Conservation (phyloP, 1,140 invertebrate species). For the Hylyphantes graminicola region DNA sequence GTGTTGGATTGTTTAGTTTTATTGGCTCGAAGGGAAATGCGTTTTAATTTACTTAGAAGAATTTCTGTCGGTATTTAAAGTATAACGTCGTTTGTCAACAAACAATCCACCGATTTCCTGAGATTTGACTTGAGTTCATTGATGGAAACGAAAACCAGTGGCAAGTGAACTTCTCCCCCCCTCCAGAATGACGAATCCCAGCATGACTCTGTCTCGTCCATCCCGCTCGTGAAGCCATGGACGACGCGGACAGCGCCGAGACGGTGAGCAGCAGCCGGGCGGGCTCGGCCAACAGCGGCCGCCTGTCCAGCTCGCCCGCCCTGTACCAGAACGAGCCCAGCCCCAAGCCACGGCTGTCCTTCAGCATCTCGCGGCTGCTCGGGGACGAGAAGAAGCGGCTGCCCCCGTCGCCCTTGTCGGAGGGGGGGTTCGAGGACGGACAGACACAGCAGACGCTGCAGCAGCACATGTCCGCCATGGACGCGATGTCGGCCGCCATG, state of each 20-base stretch:
- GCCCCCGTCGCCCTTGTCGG: slow-evolving; percentile 33
- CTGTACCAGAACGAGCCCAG: slow-evolving; percentile 39
- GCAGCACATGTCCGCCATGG: slow-evolving; percentile 32
- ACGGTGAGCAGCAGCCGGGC: slow-evolving; percentile 46
- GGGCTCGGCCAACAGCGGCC: slow-evolving; percentile 49
- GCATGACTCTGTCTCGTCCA: not conserved
- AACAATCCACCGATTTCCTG: too few species aligned
- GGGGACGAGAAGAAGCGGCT: slow-evolving; percentile 47
- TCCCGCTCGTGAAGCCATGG: not conserved
- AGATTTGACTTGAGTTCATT: too few species aligned
- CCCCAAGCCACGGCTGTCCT: slow-evolving; percentile 57
- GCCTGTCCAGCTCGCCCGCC: slow-evolving; percentile 37
- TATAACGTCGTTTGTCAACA: too few species aligned
- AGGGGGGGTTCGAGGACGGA: slow-evolving; percentile 44
- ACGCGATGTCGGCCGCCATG: slow-evolving; percentile 42
- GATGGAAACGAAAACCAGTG: too few species aligned
- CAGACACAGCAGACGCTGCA: slow-evolving; percentile 12
- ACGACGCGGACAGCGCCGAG: slow-evolving; percentile 51
- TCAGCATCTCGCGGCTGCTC: slow-evolving; percentile 59
- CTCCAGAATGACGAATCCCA: not conserved
- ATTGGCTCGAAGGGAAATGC: too few species aligned
- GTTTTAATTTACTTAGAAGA: too few species aligned
- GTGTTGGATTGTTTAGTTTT: too few species aligned
- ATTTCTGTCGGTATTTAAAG: too few species aligned
- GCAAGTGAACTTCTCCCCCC: too few species aligned